A percentile compares a stretch with the other conserved stretches of the same genome.
These are phyloP conservation scores for Nothocercus julius DNA, from an alignment of 2,113 vertebrate species.

Conservation along the genomic window DNA sequence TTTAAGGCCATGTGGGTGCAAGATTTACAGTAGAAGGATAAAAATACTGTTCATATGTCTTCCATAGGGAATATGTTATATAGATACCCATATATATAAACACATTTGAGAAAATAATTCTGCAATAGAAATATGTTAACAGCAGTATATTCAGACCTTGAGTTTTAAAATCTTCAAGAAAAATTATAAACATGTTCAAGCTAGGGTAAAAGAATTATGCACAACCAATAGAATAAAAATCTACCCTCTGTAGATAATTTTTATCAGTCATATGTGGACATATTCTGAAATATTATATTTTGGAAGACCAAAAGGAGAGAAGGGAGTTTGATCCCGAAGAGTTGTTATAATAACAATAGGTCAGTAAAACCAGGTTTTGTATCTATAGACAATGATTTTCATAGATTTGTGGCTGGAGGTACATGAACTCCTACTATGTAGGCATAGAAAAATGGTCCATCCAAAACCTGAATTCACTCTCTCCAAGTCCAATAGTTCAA, in stretches of 20 bases:
- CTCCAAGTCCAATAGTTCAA: not conserved
- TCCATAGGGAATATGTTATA: not conserved
- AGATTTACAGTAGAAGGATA: not conserved
- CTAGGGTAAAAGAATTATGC: not conserved
- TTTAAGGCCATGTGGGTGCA: not conserved
- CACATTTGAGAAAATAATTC: not conserved
- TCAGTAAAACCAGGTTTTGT: not conserved
- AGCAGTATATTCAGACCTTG: too few species aligned
- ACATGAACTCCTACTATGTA: not conserved
- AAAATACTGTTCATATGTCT: not conserved
- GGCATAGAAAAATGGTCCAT: not conserved
- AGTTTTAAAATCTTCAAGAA: not conserved
- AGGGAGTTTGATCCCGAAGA: not conserved
- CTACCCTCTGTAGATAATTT: not conserved
- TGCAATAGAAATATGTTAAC: too few species aligned
- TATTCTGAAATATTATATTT: not conserved
- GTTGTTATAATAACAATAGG: not conserved
- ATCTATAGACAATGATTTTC: not conserved
- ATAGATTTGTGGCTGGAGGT: not conserved
- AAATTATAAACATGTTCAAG: not conserved
- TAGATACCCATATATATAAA: too few species aligned
- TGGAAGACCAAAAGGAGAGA: not conserved
- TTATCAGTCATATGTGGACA: not conserved
- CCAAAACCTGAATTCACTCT: not conserved
- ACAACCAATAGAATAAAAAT: not conserved